These are phyloP conservation scores for Drosophila parthenogenetica DNA, from an alignment of 2,888 invertebrate genomes.

Conservation along the genomic window DNA sequence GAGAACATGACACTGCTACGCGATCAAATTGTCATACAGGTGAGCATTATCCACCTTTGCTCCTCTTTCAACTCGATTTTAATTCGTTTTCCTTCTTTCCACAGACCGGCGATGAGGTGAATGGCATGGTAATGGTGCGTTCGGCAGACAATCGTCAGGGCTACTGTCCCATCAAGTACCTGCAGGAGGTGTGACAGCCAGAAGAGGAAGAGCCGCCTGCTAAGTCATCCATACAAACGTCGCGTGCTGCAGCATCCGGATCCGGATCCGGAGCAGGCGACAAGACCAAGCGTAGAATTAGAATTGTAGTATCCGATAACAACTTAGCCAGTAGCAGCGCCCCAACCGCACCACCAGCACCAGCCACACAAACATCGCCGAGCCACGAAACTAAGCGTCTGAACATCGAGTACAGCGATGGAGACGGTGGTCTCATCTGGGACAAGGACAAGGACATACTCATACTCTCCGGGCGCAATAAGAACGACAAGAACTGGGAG, in stretches of 20 bases:
- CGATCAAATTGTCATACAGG: conserved; percentile 96
- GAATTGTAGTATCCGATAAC: conserved; percentile 83
- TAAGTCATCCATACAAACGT: conserved; percentile 80
- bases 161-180: conserved; percentile 96
- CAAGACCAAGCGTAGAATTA: conserved; percentile 85
- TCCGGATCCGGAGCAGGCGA: conserved; percentile 69
- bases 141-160: conserved; percentile 97
- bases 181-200: conserved; percentile 96
- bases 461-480: conserved; percentile 76
- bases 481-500: conserved; percentile 85
- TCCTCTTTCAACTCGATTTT: too few relatives aligned
- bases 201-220: conserved; percentile 85
- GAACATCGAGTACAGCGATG: conserved; percentile 72
- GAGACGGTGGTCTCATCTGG: conserved; percentile 60
- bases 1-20: conserved; percentile 91
- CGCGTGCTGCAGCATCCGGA: conserved; percentile 71
- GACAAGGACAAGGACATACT: conserved; percentile 68
- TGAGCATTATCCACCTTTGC: conserved; percentile 40
- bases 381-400: conserved; percentile 72
- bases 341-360: conserved; percentile 24
- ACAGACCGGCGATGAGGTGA: conserved; percentile 93
- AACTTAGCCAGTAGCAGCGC: conserved; percentile 68
- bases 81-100: background rate
- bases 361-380: conserved; percentile 40
- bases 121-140: conserved; percentile 97